Evolutionary conservation across 2,888 invertebrate species (phyloP).

Genomic region (Sinohyriopsis cumingii): DNA sequence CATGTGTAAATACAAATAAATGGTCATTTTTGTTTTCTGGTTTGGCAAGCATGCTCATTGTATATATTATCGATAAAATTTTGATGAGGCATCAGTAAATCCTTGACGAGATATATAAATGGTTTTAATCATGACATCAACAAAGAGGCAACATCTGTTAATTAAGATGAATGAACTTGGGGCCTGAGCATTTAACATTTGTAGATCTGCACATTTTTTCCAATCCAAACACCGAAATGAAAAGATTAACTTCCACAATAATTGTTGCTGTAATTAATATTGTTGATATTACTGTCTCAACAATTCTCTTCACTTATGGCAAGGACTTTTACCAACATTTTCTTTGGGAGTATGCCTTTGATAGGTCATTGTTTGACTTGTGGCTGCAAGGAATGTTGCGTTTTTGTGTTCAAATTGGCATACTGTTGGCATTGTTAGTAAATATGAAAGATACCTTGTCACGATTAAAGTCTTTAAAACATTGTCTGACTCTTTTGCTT

Average conservation of each 20-base stretch:
- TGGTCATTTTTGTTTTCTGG: too few species aligned
- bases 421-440: slow-evolving; percentile 32
- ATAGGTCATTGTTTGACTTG: slow-evolving; percentile 49
- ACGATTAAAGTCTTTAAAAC: slow-evolving; percentile 26
- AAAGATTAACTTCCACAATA: not conserved
- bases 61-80: too few species aligned
- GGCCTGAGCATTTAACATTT: too few species aligned
- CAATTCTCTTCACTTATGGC: slow-evolving; percentile 45
- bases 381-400: slow-evolving; percentile 47
- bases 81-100: too few species aligned
- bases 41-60: too few species aligned
- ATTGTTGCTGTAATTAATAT: too few species aligned
- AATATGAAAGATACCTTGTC: slow-evolving; percentile 27
- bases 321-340: slow-evolving; percentile 34
- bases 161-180: too few species aligned
- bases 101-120: too few species aligned
- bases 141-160: too few species aligned
- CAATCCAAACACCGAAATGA: slow-evolving; percentile 12
- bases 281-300: slow-evolving; percentile 29
- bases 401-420: slow-evolving; percentile 37
- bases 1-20: too few species aligned
- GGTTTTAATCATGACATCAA: too few species aligned
- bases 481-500: slow-evolving; percentile 16
- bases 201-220: too few species aligned
- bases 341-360: slow-evolving; percentile 29